Conservation (phyloP, 2,113 vertebrate species). For the Pangasianodon gigas region DNA sequence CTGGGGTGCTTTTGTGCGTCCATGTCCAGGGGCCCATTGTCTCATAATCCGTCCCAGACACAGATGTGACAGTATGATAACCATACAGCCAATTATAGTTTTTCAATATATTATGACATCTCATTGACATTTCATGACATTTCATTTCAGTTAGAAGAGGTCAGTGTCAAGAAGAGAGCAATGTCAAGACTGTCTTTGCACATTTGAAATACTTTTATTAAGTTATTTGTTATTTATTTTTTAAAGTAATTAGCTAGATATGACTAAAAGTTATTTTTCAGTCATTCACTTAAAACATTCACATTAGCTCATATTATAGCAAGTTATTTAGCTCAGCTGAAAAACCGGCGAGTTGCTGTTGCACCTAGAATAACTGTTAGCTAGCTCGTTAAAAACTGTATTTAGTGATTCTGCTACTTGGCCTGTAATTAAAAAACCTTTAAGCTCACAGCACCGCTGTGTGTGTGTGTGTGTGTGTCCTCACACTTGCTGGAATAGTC, state of each 20-base stretch:
- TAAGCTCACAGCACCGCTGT: neutral
- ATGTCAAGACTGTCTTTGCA: neutral
- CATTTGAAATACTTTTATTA: neutral
- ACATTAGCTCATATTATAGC: neutral
- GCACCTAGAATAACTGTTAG: too few relatives aligned
- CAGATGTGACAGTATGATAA: neutral
- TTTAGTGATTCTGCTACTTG: too few relatives aligned
- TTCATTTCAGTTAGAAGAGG: too few relatives aligned
- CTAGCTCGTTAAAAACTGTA: too few relatives aligned
- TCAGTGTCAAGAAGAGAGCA: neutral
- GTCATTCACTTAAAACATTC: neutral
- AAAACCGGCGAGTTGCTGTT: too few relatives aligned
- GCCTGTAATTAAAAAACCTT: too few relatives aligned
- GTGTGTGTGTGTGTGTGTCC: neutral
- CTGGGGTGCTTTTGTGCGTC: neutral
- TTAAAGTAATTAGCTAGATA: neutral
- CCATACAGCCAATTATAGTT: neutral
- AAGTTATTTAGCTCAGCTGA: neutral
- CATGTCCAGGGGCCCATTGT: neutral
- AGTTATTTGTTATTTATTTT: neutral
- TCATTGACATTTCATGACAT: neutral
- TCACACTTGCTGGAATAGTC: neutral
- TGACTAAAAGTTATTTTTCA: neutral
- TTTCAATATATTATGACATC: neutral
- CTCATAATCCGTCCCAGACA: neutral